phyloP scores from a whole-genome alignment of 2,797 vertebrate genomes.

The Lagocephalus sceleratus region DNA sequence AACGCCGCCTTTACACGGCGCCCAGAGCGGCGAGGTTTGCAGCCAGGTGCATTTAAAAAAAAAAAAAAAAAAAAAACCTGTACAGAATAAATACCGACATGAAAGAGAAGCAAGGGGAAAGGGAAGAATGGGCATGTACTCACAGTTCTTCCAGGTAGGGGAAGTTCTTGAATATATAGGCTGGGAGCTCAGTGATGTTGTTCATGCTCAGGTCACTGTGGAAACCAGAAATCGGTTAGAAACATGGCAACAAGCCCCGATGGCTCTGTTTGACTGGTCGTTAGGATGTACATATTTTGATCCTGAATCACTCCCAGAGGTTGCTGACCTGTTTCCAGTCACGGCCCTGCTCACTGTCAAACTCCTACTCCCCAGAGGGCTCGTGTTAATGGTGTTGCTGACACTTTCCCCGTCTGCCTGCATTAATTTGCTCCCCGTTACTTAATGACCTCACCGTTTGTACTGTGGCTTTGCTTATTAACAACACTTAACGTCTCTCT shows the following conservation, averaged over 20 bases:
- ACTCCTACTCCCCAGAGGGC: not conserved
- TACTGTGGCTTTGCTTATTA: not conserved
- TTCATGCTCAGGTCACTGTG: slow-evolving; percentile 98
- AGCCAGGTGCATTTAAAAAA: slow-evolving; percentile 52
- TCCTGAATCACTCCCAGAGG: not conserved
- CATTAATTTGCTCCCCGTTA: not conserved
- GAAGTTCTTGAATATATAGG: slow-evolving; percentile 91
- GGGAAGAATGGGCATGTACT: slow-evolving; percentile 71
- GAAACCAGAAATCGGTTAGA: slow-evolving; percentile 41
- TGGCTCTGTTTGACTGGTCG: not conserved
- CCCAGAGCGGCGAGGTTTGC: slow-evolving; percentile 33
- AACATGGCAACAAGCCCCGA: not conserved
- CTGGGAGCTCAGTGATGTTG: slow-evolving; percentile 95
- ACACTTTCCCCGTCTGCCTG: not conserved
- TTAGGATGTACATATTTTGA: not conserved
- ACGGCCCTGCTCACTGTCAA: not conserved
- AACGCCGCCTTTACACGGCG: slow-evolving; percentile 28
- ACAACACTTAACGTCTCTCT: too few relatives aligned
- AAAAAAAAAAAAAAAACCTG: slow-evolving; percentile 36
- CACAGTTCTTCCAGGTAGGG: slow-evolving; percentile 95
- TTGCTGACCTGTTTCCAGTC: not conserved
- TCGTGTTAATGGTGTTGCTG: not conserved
- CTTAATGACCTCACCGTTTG: not conserved
- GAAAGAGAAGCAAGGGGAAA: not conserved
- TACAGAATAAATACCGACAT: slow-evolving; percentile 46